Percentiles rank a stretch among this genome's conserved stretches.
phyloP scores from a whole-genome alignment of 2,113 vertebrate species.

The Ursus arctos region DNA sequence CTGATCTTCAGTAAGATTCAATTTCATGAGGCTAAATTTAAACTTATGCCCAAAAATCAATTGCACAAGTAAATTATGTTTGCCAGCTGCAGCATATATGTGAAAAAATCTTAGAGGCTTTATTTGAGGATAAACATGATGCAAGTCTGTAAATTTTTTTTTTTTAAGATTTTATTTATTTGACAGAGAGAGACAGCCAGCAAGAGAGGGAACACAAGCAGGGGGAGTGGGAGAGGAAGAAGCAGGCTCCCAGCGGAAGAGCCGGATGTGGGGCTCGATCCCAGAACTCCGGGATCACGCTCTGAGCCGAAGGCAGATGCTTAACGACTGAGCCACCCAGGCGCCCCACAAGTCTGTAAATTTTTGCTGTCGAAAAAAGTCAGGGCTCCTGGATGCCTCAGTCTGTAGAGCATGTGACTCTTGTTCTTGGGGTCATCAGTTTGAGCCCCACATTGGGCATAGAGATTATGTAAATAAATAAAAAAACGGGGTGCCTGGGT shows the following conservation, averaged over 20 bases:
- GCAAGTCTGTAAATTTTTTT: background rate
- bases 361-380: conserved; percentile 29
- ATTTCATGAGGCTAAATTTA: conserved; percentile 46
- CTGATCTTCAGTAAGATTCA: background rate
- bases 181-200: too few species aligned
- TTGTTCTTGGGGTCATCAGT: background rate
- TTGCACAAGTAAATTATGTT: background rate
- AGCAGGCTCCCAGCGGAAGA: too few species aligned
- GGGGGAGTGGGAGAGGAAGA: too few species aligned
- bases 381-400: background rate
- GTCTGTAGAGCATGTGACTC: background rate
- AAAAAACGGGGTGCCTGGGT: background rate
- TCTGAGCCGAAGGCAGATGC: too few species aligned
- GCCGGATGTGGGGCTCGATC: too few species aligned
- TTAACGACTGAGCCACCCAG: too few species aligned
- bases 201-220: too few species aligned
- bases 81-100: background rate
- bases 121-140: conserved; percentile 49
- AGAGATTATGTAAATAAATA: background rate
- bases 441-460: background rate
- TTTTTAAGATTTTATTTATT: too few species aligned
- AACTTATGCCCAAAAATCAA: conserved; percentile 34
- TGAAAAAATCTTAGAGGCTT: conserved; percentile 32
- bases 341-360: background rate
- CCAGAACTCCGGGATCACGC: too few species aligned